Base-by-base conservation (phyloP, 2,113 vertebrate genomes). In the Ibidorhyncha struthersii region DNA sequence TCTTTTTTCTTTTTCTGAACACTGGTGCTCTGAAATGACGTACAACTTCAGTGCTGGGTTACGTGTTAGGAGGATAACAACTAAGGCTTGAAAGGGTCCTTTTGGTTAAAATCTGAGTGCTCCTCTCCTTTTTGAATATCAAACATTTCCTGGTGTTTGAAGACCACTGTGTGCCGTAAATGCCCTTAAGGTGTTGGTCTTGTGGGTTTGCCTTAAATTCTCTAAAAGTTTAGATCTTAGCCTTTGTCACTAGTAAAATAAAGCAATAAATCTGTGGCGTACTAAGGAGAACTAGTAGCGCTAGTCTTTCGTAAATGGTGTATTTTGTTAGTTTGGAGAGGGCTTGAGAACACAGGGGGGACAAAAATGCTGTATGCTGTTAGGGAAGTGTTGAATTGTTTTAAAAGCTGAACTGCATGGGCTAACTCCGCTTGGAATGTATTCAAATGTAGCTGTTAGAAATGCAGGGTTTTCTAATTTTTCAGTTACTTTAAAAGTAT, bases 131-230 rank as follows among this genome's bases (percentile, higher is more conserved):
- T 79, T 27, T 18, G 6, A 56, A 63, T 18, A 26, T 6, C 12
- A 40, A 10, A 40, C 23, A 34, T 77, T 9, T 79, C 65, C 55
- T 71, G 61, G 18, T 59, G 38, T 82, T 62, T 34, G 45, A 53
- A 78, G 67, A 73, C 15, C 30, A 21, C 56, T n/a, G 22, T 41
- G 83, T 73, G 53, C 63, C 12, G 3, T 61, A 25, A 90, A 59
- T 47, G 20, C 92, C 63, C 43, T 81, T n/a, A 7, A n/a, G 63
- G 50, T 77, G 53, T 62, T 59, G 62, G 4, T 69, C 71, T 69
- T 47, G n/a, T 89, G 41, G 29, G 63, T 47, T 74, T 96, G 96
- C 97, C 97, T 97, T 97, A 97, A 97, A 94, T 62, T 43, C 78
- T 88, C 25, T 41, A 1, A 0, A 67, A 70, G 10, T 69, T 79